Evolutionary conservation across 1,140 invertebrate genomes (phyloP), one percentile per base, ranked within the genome.

Genomic region (Diploscapter pachys): DNA sequence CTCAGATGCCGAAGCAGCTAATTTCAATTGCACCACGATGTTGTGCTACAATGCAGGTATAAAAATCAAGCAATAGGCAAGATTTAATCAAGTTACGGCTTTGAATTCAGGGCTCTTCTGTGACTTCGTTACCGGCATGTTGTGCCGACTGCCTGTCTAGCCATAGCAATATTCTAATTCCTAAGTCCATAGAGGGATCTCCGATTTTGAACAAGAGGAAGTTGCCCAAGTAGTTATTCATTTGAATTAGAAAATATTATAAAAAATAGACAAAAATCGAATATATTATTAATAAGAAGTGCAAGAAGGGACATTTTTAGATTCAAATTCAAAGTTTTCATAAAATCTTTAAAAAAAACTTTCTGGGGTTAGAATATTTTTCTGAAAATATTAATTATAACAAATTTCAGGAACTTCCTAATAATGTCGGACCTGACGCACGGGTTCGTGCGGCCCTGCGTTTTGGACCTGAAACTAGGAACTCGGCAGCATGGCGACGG

Each of bases 401-500:
- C 48, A 53, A 68, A 63, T 56, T 69, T 31, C 56, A 67, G 73
- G 59, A 74, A 74, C 66, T 74, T 74, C 65, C 13, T 74, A 3
- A 67, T 74, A 13, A 6, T 74, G 9, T 74, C 73, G 4, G 73
- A 74, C 52, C 51, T 74, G 13, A 74, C 73, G 5, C 62, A 65
- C 48, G 63, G 61, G 4, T 66, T 74, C 53, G 64, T 69, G 9
- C 90, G 85, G 71, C 89, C 89, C 0, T 90, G 89, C 83, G 87
- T 90, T 80, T 88, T 96, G 79, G 95, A 97, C 86, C 88, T 97
- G 76, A 97, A 97, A 56, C 59, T 76, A 4, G 69, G 74, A 63
- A 71, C 62, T 5, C 11, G 73, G 8, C 94, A 96, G 85, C 93
- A 96, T 85, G 93, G 93, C 13, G 94, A 96, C 86, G 93, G 95